Percentiles rank a stretch among this genome's conserved stretches.
These are phyloP conservation scores for Avahi laniger DNA, from an alignment of 2,797 vertebrate species.

Conservation along the genomic window DNA sequence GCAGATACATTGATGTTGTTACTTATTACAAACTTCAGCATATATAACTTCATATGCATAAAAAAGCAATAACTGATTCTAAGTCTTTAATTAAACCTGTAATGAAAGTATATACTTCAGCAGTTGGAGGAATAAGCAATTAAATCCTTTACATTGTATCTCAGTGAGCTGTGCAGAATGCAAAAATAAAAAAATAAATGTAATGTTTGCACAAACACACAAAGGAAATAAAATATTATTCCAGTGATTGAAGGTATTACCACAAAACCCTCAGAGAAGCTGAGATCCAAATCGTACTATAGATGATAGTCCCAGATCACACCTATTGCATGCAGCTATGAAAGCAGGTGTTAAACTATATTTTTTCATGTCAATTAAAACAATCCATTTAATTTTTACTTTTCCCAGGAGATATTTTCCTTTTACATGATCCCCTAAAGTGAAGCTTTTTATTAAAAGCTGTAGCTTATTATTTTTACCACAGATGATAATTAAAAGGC, in stretches of 20 bases:
- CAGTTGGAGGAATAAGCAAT: neutral
- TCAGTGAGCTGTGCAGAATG: neutral
- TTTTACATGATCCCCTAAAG: neutral
- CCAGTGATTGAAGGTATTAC: neutral
- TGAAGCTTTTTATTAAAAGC: constrained; percentile 11
- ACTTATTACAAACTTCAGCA: neutral
- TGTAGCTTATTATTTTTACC: neutral
- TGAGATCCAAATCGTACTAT: neutral
- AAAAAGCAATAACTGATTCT: constrained; percentile 40
- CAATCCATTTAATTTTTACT: neutral
- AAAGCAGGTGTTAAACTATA: neutral
- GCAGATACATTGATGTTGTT: neutral
- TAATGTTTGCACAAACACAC: neutral
- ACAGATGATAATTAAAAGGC: neutral
- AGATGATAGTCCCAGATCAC: neutral
- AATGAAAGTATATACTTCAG: constrained; percentile 5
- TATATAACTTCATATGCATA: neutral
- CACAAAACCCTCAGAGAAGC: neutral
- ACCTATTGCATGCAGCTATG: neutral
- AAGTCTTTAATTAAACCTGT: constrained; percentile 51
- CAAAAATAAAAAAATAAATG: neutral
- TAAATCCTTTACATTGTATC: constrained; percentile 7
- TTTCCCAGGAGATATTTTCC: neutral
- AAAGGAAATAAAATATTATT: neutral
- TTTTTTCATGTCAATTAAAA: neutral